Conservation (phyloP, 2,888 invertebrate species). For the Dorcus hopei region DNA sequence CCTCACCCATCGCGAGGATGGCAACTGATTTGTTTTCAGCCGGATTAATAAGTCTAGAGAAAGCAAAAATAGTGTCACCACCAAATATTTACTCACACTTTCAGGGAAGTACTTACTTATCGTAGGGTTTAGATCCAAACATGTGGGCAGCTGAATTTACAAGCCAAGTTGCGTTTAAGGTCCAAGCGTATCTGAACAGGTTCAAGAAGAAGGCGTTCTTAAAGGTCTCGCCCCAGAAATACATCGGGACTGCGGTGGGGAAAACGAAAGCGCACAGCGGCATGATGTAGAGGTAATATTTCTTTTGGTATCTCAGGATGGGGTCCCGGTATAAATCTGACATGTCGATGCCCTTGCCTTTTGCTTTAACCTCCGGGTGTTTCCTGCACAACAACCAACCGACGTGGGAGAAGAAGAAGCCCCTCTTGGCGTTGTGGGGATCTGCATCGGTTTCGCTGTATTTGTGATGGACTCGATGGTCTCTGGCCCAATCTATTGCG, state of each 20-base stretch:
- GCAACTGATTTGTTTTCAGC: conserved; percentile 68
- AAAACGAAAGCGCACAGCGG: conserved; percentile 72
- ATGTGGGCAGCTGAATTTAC: conserved; percentile 89
- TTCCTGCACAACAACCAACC: conserved; percentile 92
- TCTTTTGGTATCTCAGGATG: conserved; percentile 81
- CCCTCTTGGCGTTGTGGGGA: conserved; percentile 87
- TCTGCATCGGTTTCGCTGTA: conserved; percentile 92
- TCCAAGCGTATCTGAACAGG: conserved; percentile 74
- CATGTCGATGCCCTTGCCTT: conserved; percentile 82
- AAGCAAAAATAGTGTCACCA: background rate
- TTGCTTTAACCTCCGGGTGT: conserved; percentile 83
- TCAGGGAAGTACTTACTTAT: conserved; percentile 53
- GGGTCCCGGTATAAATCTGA: conserved; percentile 80
- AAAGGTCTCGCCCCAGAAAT: conserved; percentile 73
- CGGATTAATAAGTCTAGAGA: conserved; percentile 62
- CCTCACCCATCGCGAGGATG: conserved; percentile 69
- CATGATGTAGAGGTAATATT: conserved; percentile 76
- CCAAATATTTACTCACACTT: background rate
- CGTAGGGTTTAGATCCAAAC: conserved; percentile 73
- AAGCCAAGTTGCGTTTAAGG: conserved; percentile 84
- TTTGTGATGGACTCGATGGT: conserved; percentile 87
- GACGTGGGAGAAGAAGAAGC: conserved; percentile 95
- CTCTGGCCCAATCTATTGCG: conserved; percentile 69
- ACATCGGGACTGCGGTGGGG: conserved; percentile 73
- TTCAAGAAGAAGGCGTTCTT: conserved; percentile 66